These are phyloP conservation scores for Platygyra sinensis DNA, from an alignment of 64 coral and sea anemone genomes.

Conservation along the genomic window DNA sequence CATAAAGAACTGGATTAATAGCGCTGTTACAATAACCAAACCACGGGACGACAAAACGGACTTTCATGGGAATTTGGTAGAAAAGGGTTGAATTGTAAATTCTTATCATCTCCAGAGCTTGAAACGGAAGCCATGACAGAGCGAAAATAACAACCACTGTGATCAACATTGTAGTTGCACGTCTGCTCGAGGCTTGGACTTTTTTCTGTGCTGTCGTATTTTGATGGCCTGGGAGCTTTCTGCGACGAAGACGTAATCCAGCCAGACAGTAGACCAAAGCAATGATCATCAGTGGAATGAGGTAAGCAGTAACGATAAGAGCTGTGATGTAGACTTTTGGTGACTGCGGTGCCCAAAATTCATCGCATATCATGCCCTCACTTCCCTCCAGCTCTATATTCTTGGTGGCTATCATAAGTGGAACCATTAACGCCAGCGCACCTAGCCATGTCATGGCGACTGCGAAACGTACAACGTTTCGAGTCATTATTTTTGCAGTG, in stretches of 20 bases:
- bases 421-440: constrained; percentile 25
- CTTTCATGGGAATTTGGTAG: neutral
- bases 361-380: neutral
- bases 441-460: constrained; percentile 24
- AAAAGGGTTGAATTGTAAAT: neutral
- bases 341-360: neutral
- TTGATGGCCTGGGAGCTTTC: constrained; percentile 51
- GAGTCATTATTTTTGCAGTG: constrained; percentile 55
- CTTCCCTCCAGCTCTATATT: neutral
- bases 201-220: constrained; percentile 36
- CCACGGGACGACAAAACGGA: constrained; percentile 19
- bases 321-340: neutral
- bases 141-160: constrained; percentile 67
- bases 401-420: neutral
- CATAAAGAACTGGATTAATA: constrained; percentile 73
- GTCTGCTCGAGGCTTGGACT: constrained; percentile 20
- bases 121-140: constrained; percentile 66
- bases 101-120: constrained; percentile 27
- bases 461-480: constrained; percentile 36
- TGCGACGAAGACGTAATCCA: constrained; percentile 37
- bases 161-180: constrained; percentile 58
- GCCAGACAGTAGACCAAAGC: constrained; percentile 18
- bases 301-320: constrained; percentile 3
- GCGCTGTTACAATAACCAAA: constrained; percentile 60
- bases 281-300: constrained; percentile 41